Base-by-base conservation (phyloP, 2,797 vertebrate species). In the Gymnothorax javanicus region DNA sequence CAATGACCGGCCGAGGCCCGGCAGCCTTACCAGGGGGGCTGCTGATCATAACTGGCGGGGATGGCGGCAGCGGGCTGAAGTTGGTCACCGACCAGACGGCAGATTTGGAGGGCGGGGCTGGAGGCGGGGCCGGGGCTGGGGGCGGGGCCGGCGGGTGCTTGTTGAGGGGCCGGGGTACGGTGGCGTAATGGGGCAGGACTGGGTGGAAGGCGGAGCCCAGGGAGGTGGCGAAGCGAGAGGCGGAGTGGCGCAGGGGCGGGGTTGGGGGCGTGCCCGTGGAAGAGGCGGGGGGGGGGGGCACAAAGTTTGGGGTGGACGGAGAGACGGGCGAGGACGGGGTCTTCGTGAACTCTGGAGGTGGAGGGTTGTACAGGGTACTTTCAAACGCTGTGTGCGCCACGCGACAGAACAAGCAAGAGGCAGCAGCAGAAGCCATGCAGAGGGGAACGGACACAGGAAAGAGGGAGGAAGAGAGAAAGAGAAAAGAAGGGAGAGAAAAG, bases 141-240 rank as follows among this genome's bases (percentile, higher is more conserved):
- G 96, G 95, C 79, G 94, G 95, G 87, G 96, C 95, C 67, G 95
- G 96, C 91, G 97, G 97, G 88, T 95, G 94, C 95, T 94, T 97
- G 94, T 91, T 96, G 84, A 94, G 87, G 2, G 95, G 96, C 90
- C 98, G 95, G 27, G 98, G 98, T 88, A 96, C 96, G 0, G 98
- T 98, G 89, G 98, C 98, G 9, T 99, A 98, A 94, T 99, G 98
- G 89, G 98, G 98, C 91, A 99, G 96, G 86, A 99, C 98, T 0
- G 98, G 98, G 93, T 99, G 98, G 94, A 99, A 99, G 95, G 98
- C 98, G 59, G 98, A 99, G 91, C 98, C 97, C 60, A 99, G 93
- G 5, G 98, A 99, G 75, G 98, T 98, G 94, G 98, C 98, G 86
- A 99, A 99, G 90, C 98, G 97, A 86, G 98, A 98, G 85, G 98